Evolutionary conservation across 92 coral and sea anemone species (phyloP).

Genomic region (Parazoanthus atlanticus): DNA sequence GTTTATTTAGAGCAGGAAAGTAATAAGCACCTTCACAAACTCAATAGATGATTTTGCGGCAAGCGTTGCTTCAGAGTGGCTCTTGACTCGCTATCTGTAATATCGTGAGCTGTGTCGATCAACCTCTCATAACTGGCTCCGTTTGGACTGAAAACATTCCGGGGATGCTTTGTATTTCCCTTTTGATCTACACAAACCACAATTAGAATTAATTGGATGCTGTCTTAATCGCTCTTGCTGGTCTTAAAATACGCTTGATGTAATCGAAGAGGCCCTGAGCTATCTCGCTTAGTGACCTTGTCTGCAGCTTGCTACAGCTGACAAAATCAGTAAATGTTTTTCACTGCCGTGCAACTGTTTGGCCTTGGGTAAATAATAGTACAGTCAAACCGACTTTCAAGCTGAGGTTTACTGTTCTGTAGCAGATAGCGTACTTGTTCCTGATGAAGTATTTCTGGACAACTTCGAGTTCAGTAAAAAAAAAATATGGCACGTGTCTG

Average conservation of each 20-base stretch:
- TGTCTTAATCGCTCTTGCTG: conserved; percentile 31
- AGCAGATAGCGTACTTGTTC: background rate
- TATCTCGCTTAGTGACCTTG: background rate
- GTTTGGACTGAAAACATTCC: conserved; percentile 40
- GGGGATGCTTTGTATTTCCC: conserved; percentile 8
- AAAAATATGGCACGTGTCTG: conserved; percentile 17
- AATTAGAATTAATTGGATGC: conserved; percentile 42
- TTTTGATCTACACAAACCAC: conserved; percentile 42
- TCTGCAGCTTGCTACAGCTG: conserved; percentile 7
- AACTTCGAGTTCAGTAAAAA: background rate
- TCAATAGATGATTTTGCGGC: background rate
- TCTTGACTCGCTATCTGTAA: background rate
- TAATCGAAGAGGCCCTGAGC: conserved; percentile 1
- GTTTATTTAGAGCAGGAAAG: background rate
- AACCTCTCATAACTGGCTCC: conserved; percentile 21
- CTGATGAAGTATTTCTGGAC: background rate
- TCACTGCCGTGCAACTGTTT: background rate
- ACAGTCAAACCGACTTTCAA: background rate
- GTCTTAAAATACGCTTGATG: conserved; percentile 30
- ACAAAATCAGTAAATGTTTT: background rate
- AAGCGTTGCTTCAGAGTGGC: background rate
- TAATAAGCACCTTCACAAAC: background rate
- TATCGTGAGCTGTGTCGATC: conserved; percentile 1
- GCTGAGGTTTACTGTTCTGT: background rate
- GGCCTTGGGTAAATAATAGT: background rate